Base-by-base conservation (phyloP, 2,888 invertebrate species). In the Tetranychus truncatus region DNA sequence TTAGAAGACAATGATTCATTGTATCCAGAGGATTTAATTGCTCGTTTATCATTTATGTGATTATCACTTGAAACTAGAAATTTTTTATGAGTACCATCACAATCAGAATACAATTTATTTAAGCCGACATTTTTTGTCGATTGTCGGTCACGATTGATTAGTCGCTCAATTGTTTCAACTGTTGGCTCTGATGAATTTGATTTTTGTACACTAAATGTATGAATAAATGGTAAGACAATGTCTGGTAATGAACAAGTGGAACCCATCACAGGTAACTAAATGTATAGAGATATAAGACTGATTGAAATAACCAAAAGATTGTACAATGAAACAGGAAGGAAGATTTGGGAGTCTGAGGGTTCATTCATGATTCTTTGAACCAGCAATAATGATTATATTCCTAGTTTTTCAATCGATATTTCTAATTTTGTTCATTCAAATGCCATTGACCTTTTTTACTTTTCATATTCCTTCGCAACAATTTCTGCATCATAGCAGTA, bases 381-480 rank as follows among this genome's bases (percentile, higher is more conserved):
- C 55, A 55, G 15, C 34, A 1, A 34, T 5, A 55, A 9, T 55
- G 55, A 55, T 15, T 15, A 55, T 24, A 34, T 34, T 34, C 34
- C 34, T 34, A 4, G 34, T 34, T 34, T 34, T 69, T 21, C 21
- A 11, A 69, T 69, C 20, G 69, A 20, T 69, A 69, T 24, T 24
- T 20, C 11, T 11, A 24, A 24, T 20, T 69, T 20, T 24, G 20
- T 34, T 34, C 34, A 34, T 69, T 69, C 69, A 69, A 69, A 69
- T 69, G 69, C 11, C 69, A 69, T 69, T 69, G 69, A 69, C 69
- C 69, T 69, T 69, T 69, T 69, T 34, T 34, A 34, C 5, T 34
- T 34, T 34, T 34, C 3, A 34, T 34, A 0, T 34, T 34, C 34
- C 34, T 34, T 34, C 34, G 34, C 5, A 34, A 34, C 34, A 34